These are phyloP conservation scores for Theristicus caerulescens DNA, from an alignment of 2,113 vertebrate genomes.

Conservation along the genomic window DNA sequence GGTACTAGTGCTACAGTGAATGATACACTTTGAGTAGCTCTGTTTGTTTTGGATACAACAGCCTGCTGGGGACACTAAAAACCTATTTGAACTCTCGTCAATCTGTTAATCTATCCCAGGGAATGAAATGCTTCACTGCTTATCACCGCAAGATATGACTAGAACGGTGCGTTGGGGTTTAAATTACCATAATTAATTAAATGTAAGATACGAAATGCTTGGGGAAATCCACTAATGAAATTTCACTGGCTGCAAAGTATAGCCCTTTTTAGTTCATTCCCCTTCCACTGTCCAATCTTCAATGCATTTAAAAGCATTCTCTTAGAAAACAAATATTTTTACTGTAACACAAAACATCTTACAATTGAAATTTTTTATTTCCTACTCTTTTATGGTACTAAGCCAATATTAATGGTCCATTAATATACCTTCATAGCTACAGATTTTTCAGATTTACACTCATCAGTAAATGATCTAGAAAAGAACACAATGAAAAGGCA, in stretches of 20 bases:
- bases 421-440: not conserved
- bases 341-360: not conserved
- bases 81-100: slow-evolving; percentile 34
- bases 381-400: not conserved
- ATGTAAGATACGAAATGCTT: slow-evolving; percentile 20
- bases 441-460: not conserved
- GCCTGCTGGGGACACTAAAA: slow-evolving; percentile 39
- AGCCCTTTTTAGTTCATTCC: not conserved
- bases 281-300: not conserved
- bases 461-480: not conserved
- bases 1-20: rapidly evolving
- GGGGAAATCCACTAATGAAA: slow-evolving; percentile 43
- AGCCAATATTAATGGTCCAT: not conserved
- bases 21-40: not conserved
- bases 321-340: not conserved
- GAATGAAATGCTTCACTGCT: slow-evolving; percentile 37
- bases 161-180: not conserved
- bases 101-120: slow-evolving; percentile 38
- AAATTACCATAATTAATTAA: slow-evolving; percentile 71
- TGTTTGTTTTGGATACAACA: slow-evolving; percentile 29
- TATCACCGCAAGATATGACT: not conserved
- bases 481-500: not conserved
- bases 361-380: not conserved
- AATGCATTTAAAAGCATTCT: not conserved
- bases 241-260: slow-evolving; percentile 16